Evolutionary conservation across 1,140 invertebrate genomes (phyloP).

Genomic region (Neodiprion virginianus): DNA sequence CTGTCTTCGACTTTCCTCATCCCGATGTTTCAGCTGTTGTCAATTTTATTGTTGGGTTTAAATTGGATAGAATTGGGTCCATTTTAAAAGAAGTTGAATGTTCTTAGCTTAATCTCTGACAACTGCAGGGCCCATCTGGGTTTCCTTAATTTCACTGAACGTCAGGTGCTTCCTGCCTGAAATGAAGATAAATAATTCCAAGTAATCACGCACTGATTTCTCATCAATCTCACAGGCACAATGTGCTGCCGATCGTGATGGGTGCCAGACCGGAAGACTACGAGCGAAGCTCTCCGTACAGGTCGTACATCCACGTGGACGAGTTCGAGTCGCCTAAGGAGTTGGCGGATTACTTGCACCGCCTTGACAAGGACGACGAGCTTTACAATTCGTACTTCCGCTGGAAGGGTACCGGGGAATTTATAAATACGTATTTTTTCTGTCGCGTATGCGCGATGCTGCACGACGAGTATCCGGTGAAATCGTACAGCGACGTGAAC

Average conservation of each 20-base stretch:
- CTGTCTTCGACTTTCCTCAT: not conserved
- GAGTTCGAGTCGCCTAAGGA: constrained; percentile 88
- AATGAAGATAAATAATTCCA: too few species aligned
- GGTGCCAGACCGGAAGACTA: constrained; percentile 92
- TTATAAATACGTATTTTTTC: constrained; percentile 95
- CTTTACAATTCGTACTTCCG: constrained; percentile 93
- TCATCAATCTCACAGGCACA: constrained; percentile 68
- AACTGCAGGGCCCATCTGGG: too few species aligned
- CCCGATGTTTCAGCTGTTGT: not conserved
- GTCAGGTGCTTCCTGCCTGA: too few species aligned
- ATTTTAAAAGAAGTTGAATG: too few species aligned
- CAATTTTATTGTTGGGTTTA: not conserved
- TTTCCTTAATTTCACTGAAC: too few species aligned
- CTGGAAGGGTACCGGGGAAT: constrained; percentile 90
- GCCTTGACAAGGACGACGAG: constrained; percentile 83
- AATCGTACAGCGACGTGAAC: constrained; percentile 82
- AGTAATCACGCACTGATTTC: not conserved
- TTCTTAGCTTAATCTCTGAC: too few species aligned
- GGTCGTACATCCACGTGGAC: constrained; percentile 93
- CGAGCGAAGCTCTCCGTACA: constrained; percentile 81
- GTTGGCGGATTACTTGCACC: constrained; percentile 84
- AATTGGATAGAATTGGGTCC: too few species aligned
- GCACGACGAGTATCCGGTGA: constrained; percentile 73
- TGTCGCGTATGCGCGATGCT: constrained; percentile 92
- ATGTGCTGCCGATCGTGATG: constrained; percentile 94